Base-by-base conservation (phyloP, 92 coral and sea anemone genomes). In the Palythoa grandis region DNA sequence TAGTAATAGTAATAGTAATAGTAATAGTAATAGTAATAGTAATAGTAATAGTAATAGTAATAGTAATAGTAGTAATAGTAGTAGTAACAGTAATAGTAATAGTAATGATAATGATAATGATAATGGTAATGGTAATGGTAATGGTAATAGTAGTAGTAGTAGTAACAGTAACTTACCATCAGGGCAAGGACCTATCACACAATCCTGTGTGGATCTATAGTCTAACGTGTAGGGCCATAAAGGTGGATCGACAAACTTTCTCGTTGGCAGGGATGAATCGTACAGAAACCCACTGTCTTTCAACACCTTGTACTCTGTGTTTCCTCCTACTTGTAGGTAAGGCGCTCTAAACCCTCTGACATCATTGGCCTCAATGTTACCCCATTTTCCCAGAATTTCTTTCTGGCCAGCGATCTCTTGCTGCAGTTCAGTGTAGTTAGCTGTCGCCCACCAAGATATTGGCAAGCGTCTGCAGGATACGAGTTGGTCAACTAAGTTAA, bases 211-310 rank as follows among this genome's bases (percentile, higher is more conserved):
- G 43, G 92, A 73, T 29, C 61, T 68, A 70, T 91, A 88, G 50
- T 91, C 93, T 5, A 93, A 66, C 9, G 93, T 93, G 78, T 93
- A 90, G 1, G 95, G 95, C 93, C 95, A 91, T 14, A 93, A 20
- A n/a, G 93, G 92, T 5, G 89, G 87, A 39, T 90, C 68, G 17
- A 52, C 67, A 17, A 65, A 91, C 58, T 15, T 29, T 54, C 40
- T 87, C 6, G 93, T 86, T 3, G 95, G 92, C 93, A 93, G 85
- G 13, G 95, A 91, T 10, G 95, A 90, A 75, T 93, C 95, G 72
- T 88, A 91, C 83, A 91, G 13, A 20, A 91, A 91, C 43, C 60
- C 84, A 4, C 77, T 54, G 71, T 93, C 87, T 38, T 78, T 63
- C 56, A 93, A 85, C 5, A 82, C 92, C 52, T 88, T 86, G 70